A percentile compares a stretch with the other conserved stretches of the same genome.
These are phyloP conservation scores for Glaucopsyche alexis DNA, from an alignment of 2,888 invertebrate genomes.

Conservation along the genomic window DNA sequence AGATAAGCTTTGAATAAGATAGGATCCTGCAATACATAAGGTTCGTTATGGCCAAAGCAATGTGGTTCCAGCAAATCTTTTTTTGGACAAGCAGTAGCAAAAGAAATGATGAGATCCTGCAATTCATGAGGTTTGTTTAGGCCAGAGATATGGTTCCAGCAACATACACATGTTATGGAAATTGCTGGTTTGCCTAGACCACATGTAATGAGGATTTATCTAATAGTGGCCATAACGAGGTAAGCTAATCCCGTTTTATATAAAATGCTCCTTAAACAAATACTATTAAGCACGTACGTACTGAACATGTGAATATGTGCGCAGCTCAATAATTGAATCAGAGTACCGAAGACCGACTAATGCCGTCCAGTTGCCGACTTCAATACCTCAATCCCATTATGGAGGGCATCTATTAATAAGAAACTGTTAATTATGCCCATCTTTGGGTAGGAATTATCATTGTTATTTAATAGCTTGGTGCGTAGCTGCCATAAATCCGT, in stretches of 20 bases:
- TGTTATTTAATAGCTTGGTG: not conserved
- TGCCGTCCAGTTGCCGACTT: constrained; percentile 47
- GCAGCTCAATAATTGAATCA: constrained; percentile 60
- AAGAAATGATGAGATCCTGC: not conserved
- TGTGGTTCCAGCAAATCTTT: not conserved
- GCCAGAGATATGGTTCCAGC: not conserved
- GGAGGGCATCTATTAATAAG: constrained; percentile 35
- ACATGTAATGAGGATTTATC: not conserved
- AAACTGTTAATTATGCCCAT: constrained; percentile 15
- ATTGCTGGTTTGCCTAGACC: not conserved
- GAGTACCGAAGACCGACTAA: constrained; percentile 57
- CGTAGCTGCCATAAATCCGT: not conserved
- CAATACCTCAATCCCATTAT: constrained; percentile 60
- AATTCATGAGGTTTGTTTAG: not conserved
- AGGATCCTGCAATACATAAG: not conserved
- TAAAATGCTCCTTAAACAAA: constrained; percentile 33
- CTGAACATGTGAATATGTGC: constrained; percentile 41
- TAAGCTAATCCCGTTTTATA: constrained; percentile 11
- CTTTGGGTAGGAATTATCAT: not conserved
- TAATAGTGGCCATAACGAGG: not conserved
- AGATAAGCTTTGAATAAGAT: not conserved
- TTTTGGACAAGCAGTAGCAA: not conserved
- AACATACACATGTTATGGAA: not conserved
- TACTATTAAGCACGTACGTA: constrained; percentile 36
- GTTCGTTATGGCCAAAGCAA: not conserved